These are phyloP conservation scores for Yoshiicerus persimilis DNA, from an alignment of 1,140 invertebrate species.

Conservation along the genomic window DNA sequence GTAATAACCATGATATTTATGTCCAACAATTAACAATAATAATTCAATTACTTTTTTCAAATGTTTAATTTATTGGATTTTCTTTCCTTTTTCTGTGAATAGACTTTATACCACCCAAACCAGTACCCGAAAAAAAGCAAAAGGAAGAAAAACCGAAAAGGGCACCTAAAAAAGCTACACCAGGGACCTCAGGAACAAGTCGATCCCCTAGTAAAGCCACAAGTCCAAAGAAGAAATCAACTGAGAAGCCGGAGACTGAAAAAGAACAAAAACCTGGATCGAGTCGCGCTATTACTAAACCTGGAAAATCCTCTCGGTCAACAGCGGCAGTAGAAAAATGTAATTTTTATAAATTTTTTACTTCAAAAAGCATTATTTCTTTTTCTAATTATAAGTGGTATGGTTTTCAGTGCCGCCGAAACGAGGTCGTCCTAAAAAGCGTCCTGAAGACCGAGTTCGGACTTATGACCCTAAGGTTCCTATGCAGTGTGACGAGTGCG, in stretches of 20 bases:
- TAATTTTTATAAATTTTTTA: neutral
- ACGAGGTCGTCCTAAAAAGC: constrained; percentile 12
- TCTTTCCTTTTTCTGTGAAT: neutral
- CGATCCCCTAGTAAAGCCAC: neutral
- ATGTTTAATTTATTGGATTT: neutral
- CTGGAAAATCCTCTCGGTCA: neutral
- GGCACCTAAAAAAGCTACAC: neutral
- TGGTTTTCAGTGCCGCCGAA: neutral
- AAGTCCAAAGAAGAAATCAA: neutral
- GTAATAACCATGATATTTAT: neutral
- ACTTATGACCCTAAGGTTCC: neutral
- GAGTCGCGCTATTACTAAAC: neutral
- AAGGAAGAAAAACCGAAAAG: neutral
- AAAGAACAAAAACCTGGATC: neutral
- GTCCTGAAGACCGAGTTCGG: neutral
- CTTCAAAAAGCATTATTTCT: too few species aligned
- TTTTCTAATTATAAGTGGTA: neutral
- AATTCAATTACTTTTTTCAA: neutral
- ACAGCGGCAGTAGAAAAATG: neutral
- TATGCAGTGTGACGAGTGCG: constrained; percentile 25
- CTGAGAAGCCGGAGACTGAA: constrained; percentile 7
- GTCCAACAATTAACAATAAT: too few species aligned
- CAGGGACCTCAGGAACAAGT: neutral
- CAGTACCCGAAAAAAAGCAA: neutral
- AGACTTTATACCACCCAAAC: neutral